A percentile compares a stretch with the other conserved stretches of the same genome.
Conservation (phyloP, 2,797 vertebrate genomes). For the Ataeniobius toweri region DNA sequence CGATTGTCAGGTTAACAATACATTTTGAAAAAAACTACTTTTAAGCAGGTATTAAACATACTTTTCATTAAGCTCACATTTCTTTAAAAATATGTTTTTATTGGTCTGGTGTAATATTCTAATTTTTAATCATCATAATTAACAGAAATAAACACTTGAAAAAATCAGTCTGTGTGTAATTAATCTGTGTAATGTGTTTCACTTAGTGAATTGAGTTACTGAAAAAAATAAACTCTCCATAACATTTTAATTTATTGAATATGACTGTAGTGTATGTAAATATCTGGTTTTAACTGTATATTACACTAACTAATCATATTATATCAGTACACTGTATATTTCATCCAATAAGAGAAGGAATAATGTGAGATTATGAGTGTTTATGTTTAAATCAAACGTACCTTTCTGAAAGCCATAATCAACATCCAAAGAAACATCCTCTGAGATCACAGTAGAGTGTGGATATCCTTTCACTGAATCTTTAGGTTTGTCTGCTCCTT, state of each 20-base stretch:
- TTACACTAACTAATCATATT: background rate
- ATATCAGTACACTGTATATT: background rate
- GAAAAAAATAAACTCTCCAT: background rate
- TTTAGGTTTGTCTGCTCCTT: slow-evolving; percentile 34
- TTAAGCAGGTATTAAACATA: too few species aligned
- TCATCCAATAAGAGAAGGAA: background rate
- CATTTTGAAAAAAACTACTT: background rate
- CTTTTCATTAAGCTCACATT: too few species aligned
- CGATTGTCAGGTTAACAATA: background rate
- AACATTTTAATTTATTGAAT: background rate
- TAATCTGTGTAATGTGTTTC: background rate
- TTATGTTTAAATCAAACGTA: background rate
- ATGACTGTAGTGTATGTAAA: background rate
- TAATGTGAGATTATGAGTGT: background rate
- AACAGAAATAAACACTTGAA: too few species aligned
- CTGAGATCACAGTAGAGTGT: slow-evolving; percentile 26
- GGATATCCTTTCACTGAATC: slow-evolving; percentile 30
- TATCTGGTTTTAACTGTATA: background rate
- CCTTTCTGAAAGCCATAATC: background rate
- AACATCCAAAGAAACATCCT: slow-evolving; percentile 23
- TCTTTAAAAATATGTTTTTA: background rate
- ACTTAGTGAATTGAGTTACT: background rate
- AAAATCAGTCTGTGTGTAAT: background rate
- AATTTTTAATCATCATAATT: background rate
- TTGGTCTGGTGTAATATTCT: background rate